Evolutionary conservation across 2,888 invertebrate genomes (phyloP).

Genomic region (Morinoia aosen): DNA sequence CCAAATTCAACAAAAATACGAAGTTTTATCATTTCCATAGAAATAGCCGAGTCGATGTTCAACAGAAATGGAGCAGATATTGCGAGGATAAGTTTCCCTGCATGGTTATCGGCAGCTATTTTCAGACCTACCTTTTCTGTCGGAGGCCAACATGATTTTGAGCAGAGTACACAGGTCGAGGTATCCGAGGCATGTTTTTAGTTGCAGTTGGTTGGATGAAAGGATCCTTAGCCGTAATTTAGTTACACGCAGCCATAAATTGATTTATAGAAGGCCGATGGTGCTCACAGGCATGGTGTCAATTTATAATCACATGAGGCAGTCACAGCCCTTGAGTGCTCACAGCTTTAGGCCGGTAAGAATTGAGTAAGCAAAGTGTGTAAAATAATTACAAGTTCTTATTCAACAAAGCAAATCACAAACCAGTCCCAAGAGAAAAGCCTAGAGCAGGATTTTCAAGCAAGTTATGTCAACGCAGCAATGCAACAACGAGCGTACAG

Average conservation of each 20-base stretch:
- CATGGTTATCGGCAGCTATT: background rate
- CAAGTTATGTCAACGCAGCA: too few relatives aligned
- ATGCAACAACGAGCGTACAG: too few relatives aligned
- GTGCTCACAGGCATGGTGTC: background rate
- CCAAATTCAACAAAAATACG: background rate
- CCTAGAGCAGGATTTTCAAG: too few relatives aligned
- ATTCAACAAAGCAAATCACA: too few relatives aligned
- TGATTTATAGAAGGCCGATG: background rate
- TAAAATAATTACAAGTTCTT: too few relatives aligned
- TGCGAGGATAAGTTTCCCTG: background rate
- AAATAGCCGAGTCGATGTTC: background rate
- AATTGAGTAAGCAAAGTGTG: too few relatives aligned
- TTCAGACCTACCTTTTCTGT: background rate
- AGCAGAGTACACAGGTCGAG: background rate
- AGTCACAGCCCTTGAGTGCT: too few relatives aligned
- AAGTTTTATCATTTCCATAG: background rate
- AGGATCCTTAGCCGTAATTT: background rate
- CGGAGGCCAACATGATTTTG: background rate
- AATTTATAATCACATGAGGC: background rate
- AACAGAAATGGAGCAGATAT: background rate
- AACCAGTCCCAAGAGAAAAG: too few relatives aligned
- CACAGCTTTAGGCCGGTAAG: too few relatives aligned
- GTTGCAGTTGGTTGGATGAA: background rate
- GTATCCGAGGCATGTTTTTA: background rate
- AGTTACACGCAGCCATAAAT: too few relatives aligned